Percentiles rank a stretch among this genome's conserved stretches.
phyloP scores from a whole-genome alignment of 2,113 vertebrate species.

The Tachysurus vachellii region DNA sequence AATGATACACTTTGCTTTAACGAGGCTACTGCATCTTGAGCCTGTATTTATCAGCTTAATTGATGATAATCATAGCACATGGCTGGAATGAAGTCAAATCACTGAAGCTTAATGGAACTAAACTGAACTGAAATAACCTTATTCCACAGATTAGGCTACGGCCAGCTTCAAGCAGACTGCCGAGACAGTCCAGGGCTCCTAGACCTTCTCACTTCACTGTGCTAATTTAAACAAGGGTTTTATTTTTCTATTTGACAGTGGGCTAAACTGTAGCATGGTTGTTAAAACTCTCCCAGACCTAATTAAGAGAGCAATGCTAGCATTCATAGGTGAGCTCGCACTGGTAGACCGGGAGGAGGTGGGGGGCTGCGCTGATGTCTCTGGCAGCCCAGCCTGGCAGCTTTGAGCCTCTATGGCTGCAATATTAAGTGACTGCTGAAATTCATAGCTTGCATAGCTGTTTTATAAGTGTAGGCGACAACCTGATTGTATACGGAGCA shows the following conservation, averaged over 20 bases:
- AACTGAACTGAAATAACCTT: constrained; percentile 59
- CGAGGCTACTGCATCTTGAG: constrained; percentile 32
- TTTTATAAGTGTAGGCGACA: constrained; percentile 82
- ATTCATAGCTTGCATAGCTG: constrained; percentile 46
- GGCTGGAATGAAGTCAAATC: constrained; percentile 35
- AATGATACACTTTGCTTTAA: constrained; percentile 36
- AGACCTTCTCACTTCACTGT: constrained; percentile 63
- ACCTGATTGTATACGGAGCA: constrained; percentile 72
- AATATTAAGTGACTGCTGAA: constrained; percentile 57
- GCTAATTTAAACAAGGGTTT: constrained; percentile 93
- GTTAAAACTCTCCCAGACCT: constrained; percentile 89
- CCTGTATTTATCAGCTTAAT: constrained; percentile 26
- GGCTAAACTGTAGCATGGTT: constrained; percentile 87
- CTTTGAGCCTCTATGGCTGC: constrained; percentile 70
- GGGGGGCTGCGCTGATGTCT: constrained; percentile 46
- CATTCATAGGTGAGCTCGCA: constrained; percentile 86
- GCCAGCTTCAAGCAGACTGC: constrained; percentile 28
- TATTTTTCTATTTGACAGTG: constrained; percentile 90
- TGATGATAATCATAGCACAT: constrained; percentile 16
- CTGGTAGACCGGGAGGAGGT: constrained; percentile 64
- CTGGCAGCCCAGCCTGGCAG: constrained; percentile 82
- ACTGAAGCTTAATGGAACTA: constrained; percentile 9
- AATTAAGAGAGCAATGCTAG: constrained; percentile 88
- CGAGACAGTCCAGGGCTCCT: constrained; percentile 48
- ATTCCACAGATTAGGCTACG: constrained; percentile 40